Percentiles rank a stretch among this genome's conserved stretches.
These are phyloP conservation scores for Chroicocephalus ridibundus DNA, from an alignment of 2,113 vertebrate genomes.

Conservation along the genomic window DNA sequence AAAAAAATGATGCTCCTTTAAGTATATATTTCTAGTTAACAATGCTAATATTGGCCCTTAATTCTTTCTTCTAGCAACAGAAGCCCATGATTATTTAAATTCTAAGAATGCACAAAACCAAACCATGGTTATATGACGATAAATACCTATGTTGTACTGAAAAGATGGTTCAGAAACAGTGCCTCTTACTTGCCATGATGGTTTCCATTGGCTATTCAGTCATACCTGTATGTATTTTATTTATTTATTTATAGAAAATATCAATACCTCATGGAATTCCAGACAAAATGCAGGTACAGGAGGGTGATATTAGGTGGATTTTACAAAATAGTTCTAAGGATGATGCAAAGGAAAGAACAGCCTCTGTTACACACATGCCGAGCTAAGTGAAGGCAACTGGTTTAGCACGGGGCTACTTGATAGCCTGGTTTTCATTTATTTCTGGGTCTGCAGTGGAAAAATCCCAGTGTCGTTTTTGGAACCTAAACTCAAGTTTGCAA, in stretches of 20 bases:
- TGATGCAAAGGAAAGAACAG: background rate
- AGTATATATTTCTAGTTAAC: background rate
- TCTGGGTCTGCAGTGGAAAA: background rate
- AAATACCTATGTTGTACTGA: background rate
- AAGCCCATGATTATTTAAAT: background rate
- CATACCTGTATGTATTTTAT: background rate
- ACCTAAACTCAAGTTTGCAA: background rate
- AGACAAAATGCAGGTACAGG: background rate
- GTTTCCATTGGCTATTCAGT: background rate
- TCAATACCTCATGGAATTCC: background rate
- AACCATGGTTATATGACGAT: background rate
- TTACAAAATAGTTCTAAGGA: background rate
- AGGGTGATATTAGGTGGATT: background rate
- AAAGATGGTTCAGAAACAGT: background rate
- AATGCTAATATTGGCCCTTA: background rate
- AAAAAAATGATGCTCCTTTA: background rate
- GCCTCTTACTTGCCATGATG: background rate
- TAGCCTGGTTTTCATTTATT: background rate
- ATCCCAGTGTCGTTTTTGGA: background rate
- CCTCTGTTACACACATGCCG: background rate
- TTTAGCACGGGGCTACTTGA: background rate
- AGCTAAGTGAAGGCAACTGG: background rate
- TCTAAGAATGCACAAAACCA: background rate
- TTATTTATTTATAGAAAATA: background rate
- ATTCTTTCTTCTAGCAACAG: background rate